Base-by-base conservation (phyloP, 2,888 invertebrate species). In the Notodonta dromedarius region DNA sequence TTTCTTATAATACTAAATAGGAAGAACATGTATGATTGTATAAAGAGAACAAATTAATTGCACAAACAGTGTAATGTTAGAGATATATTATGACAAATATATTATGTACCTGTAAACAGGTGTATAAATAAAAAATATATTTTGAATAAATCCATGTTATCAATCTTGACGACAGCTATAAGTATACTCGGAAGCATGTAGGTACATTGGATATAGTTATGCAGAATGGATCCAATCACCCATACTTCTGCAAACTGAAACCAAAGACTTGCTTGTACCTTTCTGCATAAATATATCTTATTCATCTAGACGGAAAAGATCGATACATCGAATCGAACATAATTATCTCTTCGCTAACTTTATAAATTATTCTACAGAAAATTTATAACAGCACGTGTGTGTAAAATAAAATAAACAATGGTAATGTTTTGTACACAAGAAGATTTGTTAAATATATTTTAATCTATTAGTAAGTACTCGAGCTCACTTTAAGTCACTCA, bases 401-500 rank as follows among this genome's bases (percentile, higher is more conserved):
- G 24, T 24, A 2, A 24, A 24, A 24, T 66, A 63, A 61, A 70
- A 68, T 74, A 78, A 74, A 76, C 75, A 72, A 71, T 71, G 63
- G 42, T 55, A 56, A 40, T 44, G 24, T 76, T 84, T 85, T 85
- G 83, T 86, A 85, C 83, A 84, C 68, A 76, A 74, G 76, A 78
- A 67, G 75, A 71, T 71, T 71, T 69, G 58, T 71, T 76, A 70
- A 65, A 73, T 70, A 69, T n/a, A 55, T 55, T 56, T 44, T 67
- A 74, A 65, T 67, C 74, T 71, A 73, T 67, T 80, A 80, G 84
- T 92, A 93, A 93, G 93, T 93, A 93, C 93, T 85, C 80, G 86
- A 88, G 90, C 90, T 89, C 89, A 90, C 89, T 90, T 92, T 93
- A 93, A 93, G 93, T 93, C 91, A 91, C 91, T 87, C 88, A 82